Evolutionary conservation across 2,797 vertebrate species (phyloP).

Genomic region (Phylloscopus collybita): DNA sequence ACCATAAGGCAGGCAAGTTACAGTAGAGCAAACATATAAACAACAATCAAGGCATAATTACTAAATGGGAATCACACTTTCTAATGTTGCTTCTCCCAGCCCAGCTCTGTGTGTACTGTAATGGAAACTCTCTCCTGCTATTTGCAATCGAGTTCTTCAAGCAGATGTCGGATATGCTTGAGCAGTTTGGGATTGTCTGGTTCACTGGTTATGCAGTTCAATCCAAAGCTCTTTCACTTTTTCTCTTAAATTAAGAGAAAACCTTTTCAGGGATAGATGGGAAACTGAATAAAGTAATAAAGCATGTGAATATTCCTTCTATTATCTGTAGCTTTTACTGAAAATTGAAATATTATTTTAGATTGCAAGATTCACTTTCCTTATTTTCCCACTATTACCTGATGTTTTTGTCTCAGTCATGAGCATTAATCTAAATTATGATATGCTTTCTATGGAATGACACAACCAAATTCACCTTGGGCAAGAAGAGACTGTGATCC

Average conservation of each 20-base stretch:
- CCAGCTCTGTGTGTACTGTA: slow-evolving; percentile 47
- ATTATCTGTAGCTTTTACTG: slow-evolving; percentile 16
- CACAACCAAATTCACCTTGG: slow-evolving; percentile 21
- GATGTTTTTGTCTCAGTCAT: slow-evolving; percentile 1
- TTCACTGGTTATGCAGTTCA: slow-evolving; percentile 61
- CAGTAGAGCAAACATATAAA: slow-evolving; percentile 77
- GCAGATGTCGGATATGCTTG: slow-evolving; percentile 50
- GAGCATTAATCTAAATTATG: slow-evolving; percentile 48
- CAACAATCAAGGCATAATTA: slow-evolving; percentile 79
- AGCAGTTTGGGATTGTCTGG: slow-evolving; percentile 56
- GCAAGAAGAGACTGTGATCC: neutral
- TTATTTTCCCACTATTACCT: slow-evolving; percentile 20
- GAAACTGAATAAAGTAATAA: slow-evolving; percentile 14
- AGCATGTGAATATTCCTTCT: neutral
- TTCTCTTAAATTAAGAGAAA: slow-evolving; percentile 57
- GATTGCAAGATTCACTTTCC: neutral
- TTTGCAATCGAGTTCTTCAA: slow-evolving; percentile 23
- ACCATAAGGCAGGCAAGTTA: slow-evolving; percentile 74
- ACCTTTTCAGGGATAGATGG: neutral
- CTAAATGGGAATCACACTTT: slow-evolving; percentile 66
- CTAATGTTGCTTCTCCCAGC: slow-evolving; percentile 43
- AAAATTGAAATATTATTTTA: slow-evolving; percentile 28
- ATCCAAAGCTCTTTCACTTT: slow-evolving; percentile 30
- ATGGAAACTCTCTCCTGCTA: slow-evolving; percentile 49
- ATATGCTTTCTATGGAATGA: neutral